Conservation (phyloP, 1,140 invertebrate genomes). For the Bombus affinis region DNA sequence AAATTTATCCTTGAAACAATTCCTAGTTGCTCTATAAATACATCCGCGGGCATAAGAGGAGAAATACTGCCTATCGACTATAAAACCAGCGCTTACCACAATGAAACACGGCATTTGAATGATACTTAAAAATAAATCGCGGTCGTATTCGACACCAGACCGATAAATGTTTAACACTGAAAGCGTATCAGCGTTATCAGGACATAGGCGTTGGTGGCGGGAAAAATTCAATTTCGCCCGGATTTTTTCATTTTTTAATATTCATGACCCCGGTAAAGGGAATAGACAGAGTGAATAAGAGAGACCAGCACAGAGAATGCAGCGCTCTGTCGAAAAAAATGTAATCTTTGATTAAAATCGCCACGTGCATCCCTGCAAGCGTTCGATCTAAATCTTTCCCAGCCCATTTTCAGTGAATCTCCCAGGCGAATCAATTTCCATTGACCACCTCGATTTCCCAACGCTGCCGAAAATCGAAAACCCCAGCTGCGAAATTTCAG, state of each 20-base stretch:
- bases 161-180: not conserved
- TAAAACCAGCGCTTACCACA: not conserved
- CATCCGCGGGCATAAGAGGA: not conserved
- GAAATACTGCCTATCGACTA: not conserved
- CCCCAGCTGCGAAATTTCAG: not conserved
- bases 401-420: not conserved
- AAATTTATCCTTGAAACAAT: not conserved
- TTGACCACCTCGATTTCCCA: not conserved
- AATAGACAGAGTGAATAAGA: not conserved
- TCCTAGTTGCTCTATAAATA: not conserved
- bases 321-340: not conserved
- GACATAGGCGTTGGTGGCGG: no score
- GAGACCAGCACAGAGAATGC: not conserved
- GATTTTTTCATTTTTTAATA: not conserved
- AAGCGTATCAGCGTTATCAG: not conserved
- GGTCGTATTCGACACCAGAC: no score
- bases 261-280: not conserved
- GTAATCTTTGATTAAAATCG: conserved; percentile 40
- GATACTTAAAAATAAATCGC: not conserved
- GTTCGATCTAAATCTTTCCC: not conserved
- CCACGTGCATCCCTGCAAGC: no score
- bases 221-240: not conserved
- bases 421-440: not conserved
- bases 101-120: not conserved
- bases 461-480: not conserved